Evolutionary conservation across 2,888 invertebrate species (phyloP).

Genomic region (Pseudeuparius sepicola): DNA sequence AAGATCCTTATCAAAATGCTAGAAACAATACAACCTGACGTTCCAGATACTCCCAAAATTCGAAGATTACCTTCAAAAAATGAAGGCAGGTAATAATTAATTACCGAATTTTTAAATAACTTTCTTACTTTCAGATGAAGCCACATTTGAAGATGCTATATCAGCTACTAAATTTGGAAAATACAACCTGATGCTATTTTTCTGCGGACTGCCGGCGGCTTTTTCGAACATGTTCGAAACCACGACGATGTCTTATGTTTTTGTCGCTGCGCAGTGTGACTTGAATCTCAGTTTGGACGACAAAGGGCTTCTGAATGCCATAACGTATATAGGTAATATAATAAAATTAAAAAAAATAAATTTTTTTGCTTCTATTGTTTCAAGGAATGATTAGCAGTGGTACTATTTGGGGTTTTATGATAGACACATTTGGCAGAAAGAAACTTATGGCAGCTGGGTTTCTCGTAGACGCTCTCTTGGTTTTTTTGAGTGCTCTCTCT

Average conservation of each 20-base stretch:
- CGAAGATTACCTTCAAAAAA: too few species aligned
- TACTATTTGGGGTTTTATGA: slow-evolving; percentile 67
- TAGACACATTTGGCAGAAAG: slow-evolving; percentile 62
- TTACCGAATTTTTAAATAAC: too few species aligned
- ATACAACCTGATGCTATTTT: slow-evolving; percentile 49
- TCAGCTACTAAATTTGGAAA: slow-evolving; percentile 57
- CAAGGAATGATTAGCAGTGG: slow-evolving; percentile 68
- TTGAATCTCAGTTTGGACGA: slow-evolving; percentile 54
- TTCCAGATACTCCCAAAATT: too few species aligned
- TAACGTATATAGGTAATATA: slow-evolving; percentile 57
- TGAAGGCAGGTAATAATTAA: too few species aligned
- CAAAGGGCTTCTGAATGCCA: slow-evolving; percentile 61
- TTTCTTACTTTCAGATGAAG: too few species aligned
- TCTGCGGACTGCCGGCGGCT: slow-evolving; percentile 52
- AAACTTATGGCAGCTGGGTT: slow-evolving; percentile 58
- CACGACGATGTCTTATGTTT: slow-evolving; percentile 59
- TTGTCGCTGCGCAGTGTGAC: slow-evolving; percentile 66
- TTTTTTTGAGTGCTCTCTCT: slow-evolving; percentile 52
- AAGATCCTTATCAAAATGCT: too few species aligned
- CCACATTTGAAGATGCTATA: slow-evolving; percentile 63
- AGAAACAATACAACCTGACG: too few species aligned
- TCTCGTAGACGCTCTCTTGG: slow-evolving; percentile 52
- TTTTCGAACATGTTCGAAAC: slow-evolving; percentile 60
- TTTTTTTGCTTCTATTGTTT: not conserved
- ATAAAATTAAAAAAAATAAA: slow-evolving; percentile 5